These are phyloP conservation scores for Odontothrips loti DNA, from an alignment of 2,888 invertebrate genomes.

Conservation along the genomic window DNA sequence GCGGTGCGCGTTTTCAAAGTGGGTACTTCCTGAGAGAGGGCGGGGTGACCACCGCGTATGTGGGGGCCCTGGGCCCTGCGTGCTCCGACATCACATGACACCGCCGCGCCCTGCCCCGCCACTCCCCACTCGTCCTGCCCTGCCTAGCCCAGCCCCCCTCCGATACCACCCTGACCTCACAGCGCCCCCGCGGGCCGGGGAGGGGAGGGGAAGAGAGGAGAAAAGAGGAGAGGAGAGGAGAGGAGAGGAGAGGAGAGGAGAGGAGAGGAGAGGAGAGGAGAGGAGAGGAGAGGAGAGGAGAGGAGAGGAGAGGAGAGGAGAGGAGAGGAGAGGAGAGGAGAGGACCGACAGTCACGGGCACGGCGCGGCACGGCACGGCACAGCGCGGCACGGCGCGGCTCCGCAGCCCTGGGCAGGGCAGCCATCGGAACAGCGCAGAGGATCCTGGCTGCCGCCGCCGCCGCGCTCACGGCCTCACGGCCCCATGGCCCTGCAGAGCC, in stretches of 20 bases:
- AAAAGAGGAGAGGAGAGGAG: not conserved
- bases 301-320: not conserved
- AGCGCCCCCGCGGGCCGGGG: not conserved
- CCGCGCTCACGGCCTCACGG: not conserved
- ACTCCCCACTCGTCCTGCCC: not conserved
- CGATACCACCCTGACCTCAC: not conserved
- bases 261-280: slow-evolving; percentile 18
- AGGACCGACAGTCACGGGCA: not conserved
- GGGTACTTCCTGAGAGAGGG: too few species aligned
- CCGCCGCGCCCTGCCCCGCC: not conserved
- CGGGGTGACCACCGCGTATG: too few species aligned
- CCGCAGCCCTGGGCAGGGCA: not conserved
- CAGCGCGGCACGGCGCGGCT: not conserved
- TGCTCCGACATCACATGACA: too few species aligned
- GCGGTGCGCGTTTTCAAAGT: too few species aligned
- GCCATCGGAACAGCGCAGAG: not conserved
- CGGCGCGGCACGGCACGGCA: not conserved
- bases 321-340: not conserved
- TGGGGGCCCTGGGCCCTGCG: too few species aligned
- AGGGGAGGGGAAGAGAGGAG: not conserved
- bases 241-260: slow-evolving; percentile 9
- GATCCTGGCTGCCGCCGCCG: not conserved
- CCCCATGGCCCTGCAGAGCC: not conserved
- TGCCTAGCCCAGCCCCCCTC: not conserved
- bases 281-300: not conserved